Base-by-base conservation (phyloP, 2,113 vertebrate species). In the Pluvialis apricaria region DNA sequence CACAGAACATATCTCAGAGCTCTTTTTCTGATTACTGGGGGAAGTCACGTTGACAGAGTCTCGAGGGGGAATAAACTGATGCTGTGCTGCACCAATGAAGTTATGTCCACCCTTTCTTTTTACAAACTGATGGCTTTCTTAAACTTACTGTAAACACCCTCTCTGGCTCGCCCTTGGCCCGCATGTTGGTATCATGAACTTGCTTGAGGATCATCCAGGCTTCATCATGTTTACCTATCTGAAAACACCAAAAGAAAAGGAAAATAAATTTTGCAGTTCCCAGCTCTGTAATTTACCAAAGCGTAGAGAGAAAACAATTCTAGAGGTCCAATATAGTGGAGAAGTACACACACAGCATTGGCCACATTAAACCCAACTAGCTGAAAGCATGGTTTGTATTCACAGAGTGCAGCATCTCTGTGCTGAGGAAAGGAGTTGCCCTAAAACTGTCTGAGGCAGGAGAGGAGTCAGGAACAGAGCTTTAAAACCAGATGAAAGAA, bases 161-260 rank as follows among this genome's bases (percentile, higher is more conserved):
- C 97, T 99, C 99, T 1, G 99, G 99, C 86, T 99, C 98, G 0
- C 99, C 99, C 77, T 99, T 99, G 13, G 99, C 99, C 60, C 99
- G 96, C 99, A 99, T 99, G 97, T 99, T 99, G 95, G 99, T 99
- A 97, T 99, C 99, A 11, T 99, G 99, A 79, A 99, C 99, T 70
- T 98, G 98, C 78, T 99, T 99, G 91, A 99, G 98, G 87, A 99
- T 98, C 99, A 99, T 99, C 99, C 99, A 99, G 45, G 99, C 99
- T 98, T 99, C 99, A 3, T 99, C 99, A 0, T 99, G 99, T 86
- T 99, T 99, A 15, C 99, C 99, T 71, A 97, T 99, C 99, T 99
- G 97, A 80, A 94, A 97, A 92, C 80, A 91, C 1, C 86, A 94
- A 95, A 95, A 78, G 60, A 38, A 38, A 93, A 60, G 13, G 14